phyloP scores from a whole-genome alignment of 2,797 vertebrate genomes.

The Otolemur crassicaudatus region DNA sequence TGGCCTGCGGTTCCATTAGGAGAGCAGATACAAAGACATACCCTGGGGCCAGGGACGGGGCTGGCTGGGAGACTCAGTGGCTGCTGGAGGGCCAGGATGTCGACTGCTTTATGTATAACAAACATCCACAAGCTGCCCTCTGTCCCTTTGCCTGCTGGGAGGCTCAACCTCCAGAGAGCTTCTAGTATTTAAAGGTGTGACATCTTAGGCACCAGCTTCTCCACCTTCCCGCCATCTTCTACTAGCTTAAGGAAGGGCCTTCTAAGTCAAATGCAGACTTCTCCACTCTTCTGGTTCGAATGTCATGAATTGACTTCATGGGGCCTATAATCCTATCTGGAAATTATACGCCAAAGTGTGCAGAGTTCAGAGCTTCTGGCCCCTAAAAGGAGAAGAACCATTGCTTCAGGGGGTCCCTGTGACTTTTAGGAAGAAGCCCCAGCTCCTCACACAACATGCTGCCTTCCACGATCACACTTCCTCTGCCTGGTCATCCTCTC shows the following conservation, averaged over 20 bases:
- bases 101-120: rapidly evolving
- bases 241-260: neutral
- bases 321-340: neutral
- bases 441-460: rapidly evolving
- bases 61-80: neutral
- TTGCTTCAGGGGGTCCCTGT: rapidly evolving
- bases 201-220: rapidly evolving
- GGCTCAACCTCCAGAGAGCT: rapidly evolving
- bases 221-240: no score
- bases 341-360: neutral
- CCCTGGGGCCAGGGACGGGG: neutral
- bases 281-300: neutral
- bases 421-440: neutral
- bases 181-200: rapidly evolving
- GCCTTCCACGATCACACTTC: rapidly evolving
- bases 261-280: neutral
- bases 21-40: neutral
- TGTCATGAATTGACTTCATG: neutral
- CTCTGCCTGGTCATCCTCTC: neutral
- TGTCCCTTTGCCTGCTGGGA: neutral
- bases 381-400: neutral
- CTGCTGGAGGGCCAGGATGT: neutral
- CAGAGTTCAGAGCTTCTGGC: neutral
- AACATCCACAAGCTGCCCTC: rapidly evolving
- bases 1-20: neutral